A percentile compares a stretch with the other conserved stretches of the same genome.
Conservation (phyloP, 2,113 vertebrate genomes). For the Petaurus breviceps region DNA sequence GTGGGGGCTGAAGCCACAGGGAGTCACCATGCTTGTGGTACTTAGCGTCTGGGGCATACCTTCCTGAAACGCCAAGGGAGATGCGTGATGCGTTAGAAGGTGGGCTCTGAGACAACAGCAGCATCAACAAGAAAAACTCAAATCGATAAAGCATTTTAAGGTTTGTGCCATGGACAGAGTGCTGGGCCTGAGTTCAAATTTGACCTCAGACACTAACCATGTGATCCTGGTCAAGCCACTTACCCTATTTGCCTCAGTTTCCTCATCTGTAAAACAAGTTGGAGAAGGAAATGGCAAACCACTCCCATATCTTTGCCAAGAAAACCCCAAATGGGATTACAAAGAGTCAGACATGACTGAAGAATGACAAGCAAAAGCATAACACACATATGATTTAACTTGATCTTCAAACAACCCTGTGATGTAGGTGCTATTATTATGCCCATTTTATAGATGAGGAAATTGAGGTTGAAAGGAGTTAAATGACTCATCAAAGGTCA, state of each 20-base stretch:
- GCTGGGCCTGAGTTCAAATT: too few species aligned
- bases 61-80: conserved; percentile 80
- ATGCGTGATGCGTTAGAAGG: not conserved
- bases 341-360: not conserved
- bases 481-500: not conserved
- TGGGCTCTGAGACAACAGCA: not conserved
- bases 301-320: not conserved
- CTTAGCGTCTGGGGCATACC: conserved; percentile 93
- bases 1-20: conserved; percentile 89
- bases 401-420: not conserved
- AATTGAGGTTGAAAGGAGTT: not conserved
- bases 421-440: not conserved
- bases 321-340: not conserved
- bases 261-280: not conserved
- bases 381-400: not conserved
- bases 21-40: conserved; percentile 91
- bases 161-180: not conserved
- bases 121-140: not conserved
- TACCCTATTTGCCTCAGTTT: not conserved
- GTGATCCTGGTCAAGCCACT: not conserved
- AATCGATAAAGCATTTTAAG: not conserved
- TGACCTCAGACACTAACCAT: not conserved
- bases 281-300: not conserved
- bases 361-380: not conserved
- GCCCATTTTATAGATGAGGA: not conserved